Evolutionary conservation across 2,888 invertebrate species (phyloP), one percentile per base, ranked within the genome.

Genomic region (Xanthia icteritia): DNA sequence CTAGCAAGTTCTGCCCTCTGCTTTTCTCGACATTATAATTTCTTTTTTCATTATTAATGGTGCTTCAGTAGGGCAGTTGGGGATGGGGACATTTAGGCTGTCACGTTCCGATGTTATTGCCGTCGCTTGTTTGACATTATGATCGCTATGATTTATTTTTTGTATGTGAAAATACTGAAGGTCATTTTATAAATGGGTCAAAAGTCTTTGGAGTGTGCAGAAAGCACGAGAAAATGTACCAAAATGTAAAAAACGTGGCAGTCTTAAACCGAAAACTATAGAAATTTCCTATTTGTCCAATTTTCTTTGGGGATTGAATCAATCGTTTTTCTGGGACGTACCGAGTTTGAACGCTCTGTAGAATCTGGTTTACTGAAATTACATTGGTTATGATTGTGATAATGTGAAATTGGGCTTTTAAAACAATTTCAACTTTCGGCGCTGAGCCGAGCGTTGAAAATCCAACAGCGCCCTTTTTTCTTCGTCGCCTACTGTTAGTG

Each of bases 81-180:
- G 54, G 23, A 8, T 42, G 27, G 54, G 36, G 71, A 27, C 36
- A 71, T 74, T 74, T 27, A 61, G 6, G 23, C 31, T 56, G 45
- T n/a, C 48, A 17, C 74, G 72, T 61, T 27, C 74, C 71, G 39
- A 39, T 61, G 72, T 61, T 51, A 74, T 72, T 31, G 17, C 48
- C 0, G 17, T 42, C 39, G 56, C 42, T 11, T 11, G 48, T 61
- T 48, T 61, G 60, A 74, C 74, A 74, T 74, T 74, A 51, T 51
- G 8, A 75, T 72, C 48, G 61, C 61, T 31, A 39, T 0, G 48
- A 60, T 48, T 60, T 74, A 71, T 60, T 60, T 31, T 68, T 73
- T 54, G 13, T 58, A 36, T 36, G n/a, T 73, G 31, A 68, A 68
- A 56, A 27, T 56, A 27, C 11, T 56, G 17, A 68, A 56, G 67